phyloP scores from a whole-genome alignment of 2,113 vertebrate genomes.

The Scomber japonicus region DNA sequence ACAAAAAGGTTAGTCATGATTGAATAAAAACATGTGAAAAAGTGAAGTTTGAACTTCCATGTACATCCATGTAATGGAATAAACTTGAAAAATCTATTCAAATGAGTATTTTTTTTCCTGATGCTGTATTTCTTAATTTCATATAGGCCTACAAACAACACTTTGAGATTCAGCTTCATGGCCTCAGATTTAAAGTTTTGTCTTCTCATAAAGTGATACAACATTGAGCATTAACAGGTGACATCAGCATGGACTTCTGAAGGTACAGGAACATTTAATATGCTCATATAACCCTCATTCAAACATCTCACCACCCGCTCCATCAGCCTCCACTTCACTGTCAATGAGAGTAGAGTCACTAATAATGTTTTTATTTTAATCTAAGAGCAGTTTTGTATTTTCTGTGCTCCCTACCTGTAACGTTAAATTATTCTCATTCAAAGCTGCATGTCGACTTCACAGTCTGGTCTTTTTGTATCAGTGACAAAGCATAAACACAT shows the following conservation, averaged over 20 bases:
- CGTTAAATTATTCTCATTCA: slow-evolving; percentile 32
- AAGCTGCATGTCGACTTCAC: slow-evolving; percentile 5
- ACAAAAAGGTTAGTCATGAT: too few relatives aligned
- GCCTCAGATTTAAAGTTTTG: too few relatives aligned
- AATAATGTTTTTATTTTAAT: neutral
- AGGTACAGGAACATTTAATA: slow-evolving; percentile 17
- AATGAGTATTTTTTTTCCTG: too few relatives aligned
- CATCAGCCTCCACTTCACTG: slow-evolving; percentile 5
- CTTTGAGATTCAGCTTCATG: too few relatives aligned
- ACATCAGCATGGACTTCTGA: neutral
- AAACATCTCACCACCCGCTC: neutral
- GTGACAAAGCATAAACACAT: slow-evolving; percentile 67
- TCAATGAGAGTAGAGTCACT: neutral
- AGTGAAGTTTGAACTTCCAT: too few relatives aligned
- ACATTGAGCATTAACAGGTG: neutral
- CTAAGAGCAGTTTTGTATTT: neutral
- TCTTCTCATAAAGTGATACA: neutral
- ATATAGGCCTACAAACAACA: too few relatives aligned
- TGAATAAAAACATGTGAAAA: too few relatives aligned
- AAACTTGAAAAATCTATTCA: too few relatives aligned
- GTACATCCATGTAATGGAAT: too few relatives aligned
- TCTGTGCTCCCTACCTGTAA: slow-evolving; percentile 12
- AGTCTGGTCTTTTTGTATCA: slow-evolving; percentile 53
- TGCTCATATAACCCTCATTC: slow-evolving; percentile 1
- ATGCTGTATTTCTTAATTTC: too few relatives aligned